These are phyloP conservation scores for Morpho deidamia DNA, from an alignment of 2,888 invertebrate genomes.

Conservation along the genomic window DNA sequence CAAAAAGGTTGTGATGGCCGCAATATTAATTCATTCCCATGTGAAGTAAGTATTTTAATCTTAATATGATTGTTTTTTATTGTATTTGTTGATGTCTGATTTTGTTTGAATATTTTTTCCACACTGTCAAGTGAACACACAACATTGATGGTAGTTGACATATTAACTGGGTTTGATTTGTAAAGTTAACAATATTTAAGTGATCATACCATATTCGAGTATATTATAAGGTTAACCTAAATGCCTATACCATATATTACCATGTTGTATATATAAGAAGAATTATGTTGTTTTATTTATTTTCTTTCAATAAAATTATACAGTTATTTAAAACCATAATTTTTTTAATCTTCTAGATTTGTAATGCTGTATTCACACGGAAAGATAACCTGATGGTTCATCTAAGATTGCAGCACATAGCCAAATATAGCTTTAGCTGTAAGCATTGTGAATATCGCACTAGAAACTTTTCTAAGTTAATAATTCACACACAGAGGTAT, in stretches of 20 bases:
- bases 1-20: constrained; percentile 83
- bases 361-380: constrained; percentile 80
- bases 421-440: constrained; percentile 40
- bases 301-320: too few species aligned
- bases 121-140: too few species aligned
- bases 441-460: constrained; percentile 50
- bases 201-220: too few species aligned
- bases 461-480: constrained; percentile 54
- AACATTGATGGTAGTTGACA: too few species aligned
- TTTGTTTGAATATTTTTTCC: background rate
- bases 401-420: constrained; percentile 78
- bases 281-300: too few species aligned
- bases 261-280: too few species aligned
- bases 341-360: constrained; percentile 69
- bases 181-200: too few species aligned
- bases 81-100: background rate
- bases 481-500: constrained; percentile 47
- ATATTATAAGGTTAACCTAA: too few species aligned
- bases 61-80: too few species aligned
- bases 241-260: too few species aligned
- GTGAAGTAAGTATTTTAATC: constrained; percentile 48
- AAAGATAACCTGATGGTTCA: constrained; percentile 88
- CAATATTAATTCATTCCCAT: constrained; percentile 36
- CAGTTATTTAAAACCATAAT: background rate
- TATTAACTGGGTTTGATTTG: too few species aligned